Conservation (phyloP, 2,888 invertebrate species). For the Tinea semifulvella region DNA sequence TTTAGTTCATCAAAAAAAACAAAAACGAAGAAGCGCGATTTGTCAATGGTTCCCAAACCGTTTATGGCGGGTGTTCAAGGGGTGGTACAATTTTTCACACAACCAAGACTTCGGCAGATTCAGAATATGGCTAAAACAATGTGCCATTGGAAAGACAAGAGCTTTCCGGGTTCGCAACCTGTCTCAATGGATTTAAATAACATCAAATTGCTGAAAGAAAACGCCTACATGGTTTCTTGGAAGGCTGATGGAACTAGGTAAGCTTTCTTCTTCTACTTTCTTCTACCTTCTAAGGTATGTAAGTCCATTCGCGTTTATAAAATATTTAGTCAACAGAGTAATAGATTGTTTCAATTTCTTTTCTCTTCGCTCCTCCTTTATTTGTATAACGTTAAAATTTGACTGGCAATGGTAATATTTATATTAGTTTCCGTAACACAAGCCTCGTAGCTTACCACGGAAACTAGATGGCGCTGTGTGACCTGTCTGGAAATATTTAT, state of each 20-base stretch:
- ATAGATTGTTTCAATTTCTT: too few species aligned
- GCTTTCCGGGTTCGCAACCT: slow-evolving; percentile 97
- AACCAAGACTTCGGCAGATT: slow-evolving; percentile 67
- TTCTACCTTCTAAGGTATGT: too few species aligned
- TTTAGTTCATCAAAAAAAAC: neutral
- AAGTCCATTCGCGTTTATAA: too few species aligned
- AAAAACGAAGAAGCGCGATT: neutral
- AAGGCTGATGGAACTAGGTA: slow-evolving; percentile 97
- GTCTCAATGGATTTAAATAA: slow-evolving; percentile 94
- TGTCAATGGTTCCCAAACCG: slow-evolving; percentile 60
- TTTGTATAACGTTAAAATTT: too few species aligned
- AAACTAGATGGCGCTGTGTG: too few species aligned
- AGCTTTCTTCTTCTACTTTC: too few species aligned
- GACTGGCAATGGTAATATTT: too few species aligned
- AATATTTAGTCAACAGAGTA: too few species aligned
- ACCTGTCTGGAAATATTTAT: neutral
- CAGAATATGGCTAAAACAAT: slow-evolving; percentile 79
- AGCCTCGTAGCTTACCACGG: too few species aligned
- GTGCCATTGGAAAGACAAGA: slow-evolving; percentile 80
- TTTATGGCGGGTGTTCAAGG: slow-evolving; percentile 92
- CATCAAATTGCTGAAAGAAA: slow-evolving; percentile 74
- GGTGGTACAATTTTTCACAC: slow-evolving; percentile 72
- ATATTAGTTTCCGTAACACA: too few species aligned
- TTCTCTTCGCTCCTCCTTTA: too few species aligned
- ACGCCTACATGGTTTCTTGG: slow-evolving; percentile 97